Base-by-base conservation (phyloP, 2,797 vertebrate genomes). In the Malurus leucopterus region DNA sequence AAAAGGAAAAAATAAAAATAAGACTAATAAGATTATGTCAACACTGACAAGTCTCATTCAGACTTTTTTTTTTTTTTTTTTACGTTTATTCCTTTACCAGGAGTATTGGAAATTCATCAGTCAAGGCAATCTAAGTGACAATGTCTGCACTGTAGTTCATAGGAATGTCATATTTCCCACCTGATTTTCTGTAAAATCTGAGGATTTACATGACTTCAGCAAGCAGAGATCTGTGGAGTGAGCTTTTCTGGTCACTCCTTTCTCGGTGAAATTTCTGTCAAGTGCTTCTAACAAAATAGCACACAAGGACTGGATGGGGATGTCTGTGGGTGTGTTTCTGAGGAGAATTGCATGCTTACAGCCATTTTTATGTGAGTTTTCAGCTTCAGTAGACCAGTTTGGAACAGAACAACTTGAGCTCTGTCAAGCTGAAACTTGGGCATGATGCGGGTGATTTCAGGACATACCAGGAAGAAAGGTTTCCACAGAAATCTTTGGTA, bases 251-350 rank as follows among this genome's bases (percentile, higher is more conserved):
- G 53, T 70, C 63, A 13, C 70, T 92, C 27, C 49, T 85, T 82
- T 90, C 23, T 51, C 38, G 34, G 63, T 88, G 79, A 70, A 89
- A 91, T 70, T 69, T 92, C 51, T 53, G 76, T 86, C 67, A 61
- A 70, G 16, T 8, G 12, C 30, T 84, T 68, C 16, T 72, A 65
- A 46, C 69, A 79, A 75, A 90, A 44, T 12, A 53, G 46, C 49
- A 24, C 29, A 40, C 6, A 19, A 61, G 67, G 34, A 7, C 22
- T 55, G 89, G 85, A 76, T 71, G 83, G 63, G 53, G 84, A 63
- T 51, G 71, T 70, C 27, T 86, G 65, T 89, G 76, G 76, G 53
- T 65, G 83, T 87, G 59, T 92, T 90, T 89, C 79, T 70, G 38
- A 49, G 46, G 23, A 81, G 72, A 90, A 40, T 21, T 84, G 51